Percentiles rank a stretch among this genome's conserved stretches.
Conservation (phyloP, 92 coral and sea anemone species). For the Bergia puertoricense region DNA sequence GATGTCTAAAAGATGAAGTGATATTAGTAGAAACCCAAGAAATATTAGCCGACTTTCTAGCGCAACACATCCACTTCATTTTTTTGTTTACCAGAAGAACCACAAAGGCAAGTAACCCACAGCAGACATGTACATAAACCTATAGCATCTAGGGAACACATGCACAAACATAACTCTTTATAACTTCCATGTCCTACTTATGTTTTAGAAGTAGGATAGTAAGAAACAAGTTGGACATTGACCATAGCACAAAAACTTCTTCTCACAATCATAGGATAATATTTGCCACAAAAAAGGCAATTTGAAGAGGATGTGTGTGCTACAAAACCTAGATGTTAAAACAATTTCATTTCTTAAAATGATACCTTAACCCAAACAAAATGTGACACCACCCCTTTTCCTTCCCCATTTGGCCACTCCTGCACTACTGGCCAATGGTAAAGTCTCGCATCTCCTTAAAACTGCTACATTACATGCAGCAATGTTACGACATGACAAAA, state of each 20-base stretch:
- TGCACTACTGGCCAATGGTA: neutral
- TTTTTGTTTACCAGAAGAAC: neutral
- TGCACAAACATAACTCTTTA: too few species aligned
- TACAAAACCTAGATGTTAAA: neutral
- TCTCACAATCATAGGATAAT: neutral
- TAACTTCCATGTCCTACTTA: too few species aligned
- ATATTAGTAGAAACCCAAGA: neutral
- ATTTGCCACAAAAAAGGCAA: neutral
- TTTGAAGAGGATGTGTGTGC: slow-evolving; percentile 4
- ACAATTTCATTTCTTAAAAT: neutral
- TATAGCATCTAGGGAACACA: too few species aligned
- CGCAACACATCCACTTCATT: neutral
- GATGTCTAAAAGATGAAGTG: neutral
- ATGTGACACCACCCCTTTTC: too few species aligned
- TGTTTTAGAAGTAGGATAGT: too few species aligned
- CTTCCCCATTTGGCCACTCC: neutral
- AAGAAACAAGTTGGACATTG: too few species aligned
- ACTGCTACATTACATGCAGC: neutral
- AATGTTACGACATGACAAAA: neutral
- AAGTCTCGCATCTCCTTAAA: neutral
- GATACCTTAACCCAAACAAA: neutral
- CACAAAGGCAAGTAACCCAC: too few species aligned
- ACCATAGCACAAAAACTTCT: too few species aligned
- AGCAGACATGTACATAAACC: too few species aligned
- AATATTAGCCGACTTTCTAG: neutral